Evolutionary conservation across 2,797 vertebrate species (phyloP), one percentile per base, ranked within the genome.

Genomic region (Rhinatrema bivittatum): DNA sequence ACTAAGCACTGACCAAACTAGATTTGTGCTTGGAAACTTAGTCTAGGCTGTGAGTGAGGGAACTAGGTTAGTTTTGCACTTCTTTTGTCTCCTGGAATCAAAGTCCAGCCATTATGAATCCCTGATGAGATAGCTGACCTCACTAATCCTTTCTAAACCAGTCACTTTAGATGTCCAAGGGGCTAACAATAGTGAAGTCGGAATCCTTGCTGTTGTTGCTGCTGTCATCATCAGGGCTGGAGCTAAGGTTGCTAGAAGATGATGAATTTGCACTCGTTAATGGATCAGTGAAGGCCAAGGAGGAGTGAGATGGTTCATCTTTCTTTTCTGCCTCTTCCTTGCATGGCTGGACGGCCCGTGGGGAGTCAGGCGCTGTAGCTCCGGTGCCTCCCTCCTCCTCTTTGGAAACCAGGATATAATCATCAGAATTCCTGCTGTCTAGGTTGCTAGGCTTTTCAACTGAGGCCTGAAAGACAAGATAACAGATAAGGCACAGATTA

Each of bases 171-270:
- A 86, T 72, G 60, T 97, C 94, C 53, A 85, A 63, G 1, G 94
- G 90, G 62, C 91, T 98, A 39, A 99, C 95, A 7, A 98, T 97
- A 66, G 91, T 94, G 56, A 99, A 99, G 73, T 98, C 94, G 3
- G 94, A 97, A 88, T 98, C 94, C 65, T 97, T 98, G 87, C 94
- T 97, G 72, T 94, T 91, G 76, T 86, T 77, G 70, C 89, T 95
- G 72, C 88, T 93, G 83, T 92, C 76, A 0, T 96, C 95, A 24
- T 94, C 91, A 0, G 94, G 91, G 62, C 93, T 97, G 24, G 86
- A 87, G 62, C 81, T 84, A 32, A 81, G 68, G 35, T 82, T 85
- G 63, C 82, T 84, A 68, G 92, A 95, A 5, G 93, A 94, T 8
- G 85, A 87, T 0, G 91, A 89, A 19, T 78, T 69, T 15, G 67